Evolutionary conservation across 2,797 vertebrate species (phyloP), one percentile per base, ranked within the genome.

Genomic region (Garrulus glandarius): DNA sequence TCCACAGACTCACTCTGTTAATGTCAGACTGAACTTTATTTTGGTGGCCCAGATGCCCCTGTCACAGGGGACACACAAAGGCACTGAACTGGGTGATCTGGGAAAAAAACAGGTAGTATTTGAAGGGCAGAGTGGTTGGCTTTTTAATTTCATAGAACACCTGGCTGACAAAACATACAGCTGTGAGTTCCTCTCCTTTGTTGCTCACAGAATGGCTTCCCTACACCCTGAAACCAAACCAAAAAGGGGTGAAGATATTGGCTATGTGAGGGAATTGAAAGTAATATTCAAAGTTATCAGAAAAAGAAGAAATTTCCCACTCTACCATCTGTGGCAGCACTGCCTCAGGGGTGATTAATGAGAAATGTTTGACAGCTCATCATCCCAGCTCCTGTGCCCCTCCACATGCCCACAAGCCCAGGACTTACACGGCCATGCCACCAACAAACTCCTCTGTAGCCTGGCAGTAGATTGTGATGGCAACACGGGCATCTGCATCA

Each of bases 391-490:
- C 39, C 79, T 56, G 47, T 34, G 64, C 32, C 80, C 41, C 44
- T 78, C 37, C 61, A 47, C 0, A 0, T 1, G 4, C 72, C 87
- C 84, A 56, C 75, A 24, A 30, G 41, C 70, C 75, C 65, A 29
- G 32, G 30, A 98, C 99, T 99, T 98, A 99, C 99, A 99, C 97
- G 3, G 99, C 99, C 98, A 98, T 99, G 86, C 99, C 99, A 9
- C 99, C 99, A 68, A 99, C 98, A 94, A 99, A 99, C 96, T 99
- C 99, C 94, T 99, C 99, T 18, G 98, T 99, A 0, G 99, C 99
- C 97, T 99, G 99, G 97, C 99, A 99, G 95, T 99, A 99, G 95
- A 99, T 98, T 12, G 99, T 99, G 97, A 99, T 99, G 92, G 99
- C 99, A 70, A 99, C 99, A 1, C 99, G 99, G 29, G 99, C 99